A percentile compares a stretch with the other conserved stretches of the same genome.
Conservation (phyloP, 2,888 invertebrate genomes). For the Euclidia mi region DNA sequence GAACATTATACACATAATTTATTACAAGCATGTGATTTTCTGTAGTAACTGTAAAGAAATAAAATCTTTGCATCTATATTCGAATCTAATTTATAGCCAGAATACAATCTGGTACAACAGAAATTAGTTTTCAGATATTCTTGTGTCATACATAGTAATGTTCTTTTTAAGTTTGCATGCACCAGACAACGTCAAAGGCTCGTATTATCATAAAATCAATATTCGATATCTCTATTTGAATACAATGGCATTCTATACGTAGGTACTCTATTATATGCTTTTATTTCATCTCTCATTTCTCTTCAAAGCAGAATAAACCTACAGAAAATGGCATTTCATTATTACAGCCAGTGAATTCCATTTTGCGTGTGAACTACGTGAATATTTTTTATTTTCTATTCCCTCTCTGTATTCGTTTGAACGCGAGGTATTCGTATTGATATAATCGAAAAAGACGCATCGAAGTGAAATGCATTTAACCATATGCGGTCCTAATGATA, state of each 20-base stretch:
- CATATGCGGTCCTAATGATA: not conserved
- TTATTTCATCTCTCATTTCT: slow-evolving; percentile 64
- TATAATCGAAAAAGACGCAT: slow-evolving; percentile 14
- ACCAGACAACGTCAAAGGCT: slow-evolving; percentile 21
- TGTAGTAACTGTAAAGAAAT: no score
- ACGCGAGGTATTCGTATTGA: slow-evolving; percentile 16
- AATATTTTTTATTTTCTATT: slow-evolving; percentile 35
- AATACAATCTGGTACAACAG: no score
- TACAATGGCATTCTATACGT: slow-evolving; percentile 53
- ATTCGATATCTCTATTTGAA: slow-evolving; percentile 67
- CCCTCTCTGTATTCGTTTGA: slow-evolving; percentile 20
- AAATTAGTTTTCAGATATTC: no score
- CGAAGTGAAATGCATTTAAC: not conserved
- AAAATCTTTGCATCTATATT: no score
- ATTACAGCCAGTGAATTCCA: slow-evolving; percentile 45
- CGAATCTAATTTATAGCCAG: no score
- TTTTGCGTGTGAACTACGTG: slow-evolving; percentile 38
- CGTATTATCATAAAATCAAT: slow-evolving; percentile 71
- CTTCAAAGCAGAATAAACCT: slow-evolving; percentile 64
- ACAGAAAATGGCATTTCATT: slow-evolving; percentile 65
- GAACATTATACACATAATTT: no score
- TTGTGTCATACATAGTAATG: not conserved
- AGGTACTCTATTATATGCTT: slow-evolving; percentile 38
- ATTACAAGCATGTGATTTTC: no score
- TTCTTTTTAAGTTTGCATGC: slow-evolving; percentile 1